Base-by-base conservation (phyloP, 2,888 invertebrate species). In the Penaeus monodon region DNA sequence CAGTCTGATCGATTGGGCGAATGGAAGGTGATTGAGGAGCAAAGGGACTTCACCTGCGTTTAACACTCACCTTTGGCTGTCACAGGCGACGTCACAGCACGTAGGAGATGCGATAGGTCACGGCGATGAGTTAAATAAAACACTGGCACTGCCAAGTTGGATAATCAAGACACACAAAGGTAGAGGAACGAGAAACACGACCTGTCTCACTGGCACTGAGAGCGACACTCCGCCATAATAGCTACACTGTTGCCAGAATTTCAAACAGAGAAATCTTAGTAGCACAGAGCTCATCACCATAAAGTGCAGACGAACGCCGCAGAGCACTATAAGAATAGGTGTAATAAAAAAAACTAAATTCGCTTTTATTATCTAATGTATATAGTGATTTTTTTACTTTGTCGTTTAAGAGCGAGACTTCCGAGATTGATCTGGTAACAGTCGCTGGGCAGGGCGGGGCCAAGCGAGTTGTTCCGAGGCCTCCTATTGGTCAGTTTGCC, bases 11-110 rank as follows among this genome's bases (percentile, higher is more conserved):
- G 86, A 87, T 87, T 87, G 83, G 86, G 83, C 86, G 83, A 87
- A 87, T 87, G 86, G 86, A 83, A 78, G 86, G 83, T 87, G 86
- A 87, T 87, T 87, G 86, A 83, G 82, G 57, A 78, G 82, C 78
- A 87, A 87, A 87, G 83, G 82, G 86, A 82, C 38, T 83, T 87
- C 86, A 87, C 86, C 86, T 87, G 83, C 83, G 68, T 78, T 24
- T 74, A 27, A 29, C 64, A 87, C 86, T 87, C 79, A 87, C 86
- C 78, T 85, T 49, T 29, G 68, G 27, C 38, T 44, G 78, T 33
- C 33, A 70, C 78, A 63, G 85, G 73, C 12, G 44, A 33, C 79
- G 63, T 57, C 64, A 70, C 57, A 57, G 57, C 57, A 57, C 57
- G 57, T 57, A 57, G 57, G 57, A 57, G 57, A 57, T 57, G 57